A percentile compares a stretch with the other conserved stretches of the same genome.
These are phyloP conservation scores for Zaprionus ghesquierei DNA, from an alignment of 1,140 invertebrate species.

Conservation along the genomic window DNA sequence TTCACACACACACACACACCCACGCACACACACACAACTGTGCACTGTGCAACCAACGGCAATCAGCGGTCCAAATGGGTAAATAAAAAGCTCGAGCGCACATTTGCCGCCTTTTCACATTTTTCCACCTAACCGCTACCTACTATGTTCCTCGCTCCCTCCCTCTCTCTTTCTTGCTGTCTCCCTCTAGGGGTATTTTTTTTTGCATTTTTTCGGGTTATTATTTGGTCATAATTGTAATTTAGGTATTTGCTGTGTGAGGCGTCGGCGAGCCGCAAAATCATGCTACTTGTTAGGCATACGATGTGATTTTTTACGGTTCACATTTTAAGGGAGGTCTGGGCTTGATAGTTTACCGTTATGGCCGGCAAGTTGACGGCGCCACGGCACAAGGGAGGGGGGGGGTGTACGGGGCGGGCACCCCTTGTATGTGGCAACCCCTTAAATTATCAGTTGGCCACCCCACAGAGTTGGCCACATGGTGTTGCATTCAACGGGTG, in stretches of 20 bases:
- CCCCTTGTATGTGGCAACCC: neutral
- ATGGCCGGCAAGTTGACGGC: conserved; percentile 32
- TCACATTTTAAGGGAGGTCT: conserved; percentile 34
- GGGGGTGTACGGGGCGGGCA: neutral
- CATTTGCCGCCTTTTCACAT: conserved; percentile 56
- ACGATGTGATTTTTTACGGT: conserved; percentile 70
- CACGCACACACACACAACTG: conserved; percentile 25
- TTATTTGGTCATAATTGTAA: conserved; percentile 80
- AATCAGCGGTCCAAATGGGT: conserved; percentile 25
- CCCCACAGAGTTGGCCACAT: too few species aligned
- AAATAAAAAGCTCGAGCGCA: conserved; percentile 41
- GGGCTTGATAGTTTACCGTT: conserved; percentile 38
- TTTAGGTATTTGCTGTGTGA: conserved; percentile 74
- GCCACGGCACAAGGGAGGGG: neutral
- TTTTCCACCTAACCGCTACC: conserved; percentile 56
- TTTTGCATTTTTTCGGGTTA: conserved; percentile 76
- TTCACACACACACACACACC: conserved; percentile 22
- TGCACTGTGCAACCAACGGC: conserved; percentile 32
- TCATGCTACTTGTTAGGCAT: conserved; percentile 75
- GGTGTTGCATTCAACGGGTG: conserved; percentile 7
- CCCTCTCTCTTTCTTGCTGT: neutral
- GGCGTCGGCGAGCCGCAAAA: conserved; percentile 54
- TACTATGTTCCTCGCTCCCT: neutral
- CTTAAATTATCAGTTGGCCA: conserved; percentile 37
- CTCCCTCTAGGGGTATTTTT: conserved; percentile 2